These are phyloP conservation scores for Charanyca ferruginea DNA, from an alignment of 2,888 invertebrate genomes.

Conservation along the genomic window DNA sequence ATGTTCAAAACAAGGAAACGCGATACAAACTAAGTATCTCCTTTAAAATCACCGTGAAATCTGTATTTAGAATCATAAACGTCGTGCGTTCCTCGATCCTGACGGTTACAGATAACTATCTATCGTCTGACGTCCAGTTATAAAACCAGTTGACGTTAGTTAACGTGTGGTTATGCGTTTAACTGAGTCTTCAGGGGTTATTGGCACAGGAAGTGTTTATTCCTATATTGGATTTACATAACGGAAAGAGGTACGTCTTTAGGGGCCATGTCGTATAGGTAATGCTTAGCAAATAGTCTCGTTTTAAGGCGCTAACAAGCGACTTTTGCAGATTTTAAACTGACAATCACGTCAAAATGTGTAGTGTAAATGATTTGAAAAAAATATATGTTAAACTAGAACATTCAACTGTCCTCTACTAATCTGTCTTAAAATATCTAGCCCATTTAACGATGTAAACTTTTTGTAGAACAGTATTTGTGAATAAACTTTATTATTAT, in stretches of 20 bases:
- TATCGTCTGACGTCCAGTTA: slow-evolving; percentile 53
- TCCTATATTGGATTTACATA: slow-evolving; percentile 19
- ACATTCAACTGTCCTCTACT: too few species aligned
- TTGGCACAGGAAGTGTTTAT: slow-evolving; percentile 14
- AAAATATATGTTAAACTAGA: too few species aligned
- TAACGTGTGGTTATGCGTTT: slow-evolving; percentile 36
- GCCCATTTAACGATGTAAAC: too few species aligned
- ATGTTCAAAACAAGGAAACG: slow-evolving; percentile 46
- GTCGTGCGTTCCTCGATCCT: slow-evolving; percentile 36
- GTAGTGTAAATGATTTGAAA: too few species aligned
- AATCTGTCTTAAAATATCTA: too few species aligned
- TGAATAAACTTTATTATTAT: too few species aligned
- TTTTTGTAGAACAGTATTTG: too few species aligned
- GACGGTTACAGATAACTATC: slow-evolving; percentile 53
- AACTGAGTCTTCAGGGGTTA: slow-evolving; percentile 17
- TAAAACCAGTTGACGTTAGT: slow-evolving; percentile 54
- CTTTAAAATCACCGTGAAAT: slow-evolving; percentile 47
- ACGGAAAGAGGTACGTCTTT: background rate
- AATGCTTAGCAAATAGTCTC: background rate
- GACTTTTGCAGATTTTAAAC: too few species aligned
- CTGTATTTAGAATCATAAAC: slow-evolving; percentile 43
- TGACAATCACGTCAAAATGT: too few species aligned
- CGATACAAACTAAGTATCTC: slow-evolving; percentile 29
- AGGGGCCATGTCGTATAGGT: background rate
- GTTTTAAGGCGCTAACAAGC: too few species aligned